Conservation (phyloP, 2,113 vertebrate species). For the Nerophis ophidion region DNA sequence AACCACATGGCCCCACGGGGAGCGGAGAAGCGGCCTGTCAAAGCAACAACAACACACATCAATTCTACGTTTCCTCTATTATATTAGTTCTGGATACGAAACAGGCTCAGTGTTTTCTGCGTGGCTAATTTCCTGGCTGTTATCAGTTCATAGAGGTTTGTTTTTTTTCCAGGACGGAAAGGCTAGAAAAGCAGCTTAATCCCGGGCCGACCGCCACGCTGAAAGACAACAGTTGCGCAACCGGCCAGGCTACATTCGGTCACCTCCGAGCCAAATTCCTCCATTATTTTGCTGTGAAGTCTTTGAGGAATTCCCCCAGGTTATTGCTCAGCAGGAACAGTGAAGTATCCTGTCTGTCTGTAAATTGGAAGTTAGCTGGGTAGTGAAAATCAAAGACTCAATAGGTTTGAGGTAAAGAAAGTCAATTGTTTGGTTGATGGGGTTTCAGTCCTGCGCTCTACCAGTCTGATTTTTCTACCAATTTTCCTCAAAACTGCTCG, state of each 20-base stretch:
- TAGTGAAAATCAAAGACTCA: too few species aligned
- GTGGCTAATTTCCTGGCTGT: conserved; percentile 56
- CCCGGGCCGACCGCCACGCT: conserved; percentile 32
- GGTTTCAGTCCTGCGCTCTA: too few species aligned
- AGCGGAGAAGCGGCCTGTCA: conserved; percentile 33
- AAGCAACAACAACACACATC: conserved; percentile 39
- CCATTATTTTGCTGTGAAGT: not conserved
- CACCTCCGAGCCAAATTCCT: conserved; percentile 25
- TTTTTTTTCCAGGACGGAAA: conserved; percentile 43
- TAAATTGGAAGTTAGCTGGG: too few species aligned
- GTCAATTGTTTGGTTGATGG: too few species aligned
- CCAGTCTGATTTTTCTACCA: too few species aligned
- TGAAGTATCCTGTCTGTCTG: too few species aligned
- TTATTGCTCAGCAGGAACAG: too few species aligned
- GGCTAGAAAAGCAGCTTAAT: conserved; percentile 31
- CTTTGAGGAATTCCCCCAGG: too few species aligned
- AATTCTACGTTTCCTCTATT: conserved; percentile 29
- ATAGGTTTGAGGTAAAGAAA: too few species aligned
- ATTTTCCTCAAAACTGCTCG: too few species aligned
- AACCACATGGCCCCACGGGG: conserved; percentile 38
- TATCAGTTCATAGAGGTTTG: conserved; percentile 46
- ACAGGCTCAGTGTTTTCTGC: conserved; percentile 30
- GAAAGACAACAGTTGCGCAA: conserved; percentile 47
- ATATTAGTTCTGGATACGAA: conserved; percentile 39
- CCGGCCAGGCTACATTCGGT: conserved; percentile 35